Evolutionary conservation across 2,797 vertebrate genomes (phyloP), one percentile per base, ranked within the genome.

Genomic region (Morelia viridis): DNA sequence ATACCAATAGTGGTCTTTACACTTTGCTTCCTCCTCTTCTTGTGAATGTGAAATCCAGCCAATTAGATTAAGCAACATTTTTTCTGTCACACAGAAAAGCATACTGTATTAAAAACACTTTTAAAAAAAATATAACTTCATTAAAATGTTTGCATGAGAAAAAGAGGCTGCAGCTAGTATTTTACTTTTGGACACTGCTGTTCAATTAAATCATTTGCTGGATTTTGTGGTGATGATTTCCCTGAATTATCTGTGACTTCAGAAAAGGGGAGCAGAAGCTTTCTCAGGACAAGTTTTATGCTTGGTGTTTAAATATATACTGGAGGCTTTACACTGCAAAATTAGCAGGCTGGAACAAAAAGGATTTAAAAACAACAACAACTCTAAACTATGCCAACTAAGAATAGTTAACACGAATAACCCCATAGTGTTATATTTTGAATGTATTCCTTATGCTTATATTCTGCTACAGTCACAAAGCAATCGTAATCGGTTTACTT

Each of bases 221-320:
- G 53, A n/a, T 35, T 0, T 13, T 12, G 0, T 8, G 19, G 0
- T 64, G 61, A 8, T 0, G 15, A 22, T 4, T 35, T 0, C 65
- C 53, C 9, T 80, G 24, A n/a, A 60, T 46, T 62, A 53, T 83
- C n/a, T 65, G 64, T n/a, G 64, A n/a, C 64, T 65, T 65, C n/a
- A 65, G 64, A 65, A 65, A 65, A 65, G 11, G 64, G 11, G 64
- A n/a, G 4, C 64, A 65, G 64, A 28, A 65, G 10, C 28, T 65
- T 65, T 65, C 35, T 65, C 64, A 65, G 57, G 57, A 58, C 57
- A 58, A 58, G 3, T 12, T 58, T 57, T 58, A 58, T 58, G 57
- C 15, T 58, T 58, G 57, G 15, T 58, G 57, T 58, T 58, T 58
- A 58, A 58, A 58, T 58, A 15, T 58, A 58, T 58, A 15, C 13